Percentiles rank a stretch among this genome's conserved stretches.
Evolutionary conservation across 1,140 invertebrate species (phyloP).

Genomic region (Bombus pascuorum): DNA sequence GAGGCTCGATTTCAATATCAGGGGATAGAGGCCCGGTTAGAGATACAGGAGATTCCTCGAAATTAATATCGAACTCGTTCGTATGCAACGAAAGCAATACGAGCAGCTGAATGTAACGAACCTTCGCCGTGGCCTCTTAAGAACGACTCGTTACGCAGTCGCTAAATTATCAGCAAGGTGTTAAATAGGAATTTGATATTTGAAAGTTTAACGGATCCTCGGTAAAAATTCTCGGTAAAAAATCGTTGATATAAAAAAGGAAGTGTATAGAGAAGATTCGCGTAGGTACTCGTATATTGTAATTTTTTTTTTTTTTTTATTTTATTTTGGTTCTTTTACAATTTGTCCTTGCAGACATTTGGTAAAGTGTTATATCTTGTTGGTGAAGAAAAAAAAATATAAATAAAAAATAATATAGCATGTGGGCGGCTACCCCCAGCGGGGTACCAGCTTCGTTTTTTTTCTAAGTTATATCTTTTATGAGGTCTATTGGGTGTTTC

Average conservation of each 20-base stretch:
- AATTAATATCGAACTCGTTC: constrained; percentile 7
- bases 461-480: too few species aligned
- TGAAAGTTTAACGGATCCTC: background rate
- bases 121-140: background rate
- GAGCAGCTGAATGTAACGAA: background rate
- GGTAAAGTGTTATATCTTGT: too few species aligned
- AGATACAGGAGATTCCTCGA: background rate
- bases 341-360: too few species aligned
- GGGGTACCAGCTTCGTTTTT: too few species aligned
- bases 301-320: too few species aligned
- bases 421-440: too few species aligned
- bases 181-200: background rate
- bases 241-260: background rate
- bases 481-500: too few species aligned
- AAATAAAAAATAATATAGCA: too few species aligned
- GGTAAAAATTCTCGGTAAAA: background rate
- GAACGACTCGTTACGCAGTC: background rate
- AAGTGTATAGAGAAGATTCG: background rate
- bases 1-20: background rate
- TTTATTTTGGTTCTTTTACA: too few species aligned
- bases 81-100: background rate
- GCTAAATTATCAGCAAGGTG: background rate
- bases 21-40: background rate
- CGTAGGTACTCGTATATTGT: too few species aligned
- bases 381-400: too few species aligned